A percentile compares a stretch with the other conserved stretches of the same genome.
Evolutionary conservation across 2,113 vertebrate species (phyloP).

Genomic region (Gymnobelideus leadbeateri): DNA sequence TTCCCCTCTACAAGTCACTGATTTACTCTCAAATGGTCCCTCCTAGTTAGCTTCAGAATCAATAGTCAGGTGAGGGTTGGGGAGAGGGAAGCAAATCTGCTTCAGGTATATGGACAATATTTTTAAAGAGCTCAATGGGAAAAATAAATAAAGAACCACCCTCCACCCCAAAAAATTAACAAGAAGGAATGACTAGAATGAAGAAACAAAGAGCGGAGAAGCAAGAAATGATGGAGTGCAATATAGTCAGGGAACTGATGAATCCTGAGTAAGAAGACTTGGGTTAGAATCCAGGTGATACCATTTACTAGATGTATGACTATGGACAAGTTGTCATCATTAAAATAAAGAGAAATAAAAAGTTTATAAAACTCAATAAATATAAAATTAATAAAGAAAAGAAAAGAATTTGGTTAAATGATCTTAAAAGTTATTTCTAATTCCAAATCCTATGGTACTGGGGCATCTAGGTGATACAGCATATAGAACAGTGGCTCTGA

Average conservation of each 20-base stretch:
- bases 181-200: not conserved
- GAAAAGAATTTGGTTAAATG: not conserved
- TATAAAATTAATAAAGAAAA: not conserved
- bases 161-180: not conserved
- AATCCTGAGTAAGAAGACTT: not conserved
- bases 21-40: not conserved
- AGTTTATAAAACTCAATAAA: not conserved
- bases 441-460: not conserved
- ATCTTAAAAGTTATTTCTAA: not conserved
- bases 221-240: not conserved
- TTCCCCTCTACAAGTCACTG: not conserved
- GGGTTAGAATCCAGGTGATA: not conserved
- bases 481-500: no score
- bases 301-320: not conserved
- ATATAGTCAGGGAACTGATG: not conserved
- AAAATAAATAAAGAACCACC: not conserved
- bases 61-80: not conserved
- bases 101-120: not conserved
- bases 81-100: not conserved
- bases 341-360: not conserved
- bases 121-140: not conserved
- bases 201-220: not conserved
- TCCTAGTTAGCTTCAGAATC: not conserved
- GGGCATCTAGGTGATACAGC: not conserved
- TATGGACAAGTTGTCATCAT: not conserved